Evolutionary conservation across 2,113 vertebrate species (phyloP), one percentile per base, ranked within the genome.

Genomic region (Microcebus lehilahytsara): DNA sequence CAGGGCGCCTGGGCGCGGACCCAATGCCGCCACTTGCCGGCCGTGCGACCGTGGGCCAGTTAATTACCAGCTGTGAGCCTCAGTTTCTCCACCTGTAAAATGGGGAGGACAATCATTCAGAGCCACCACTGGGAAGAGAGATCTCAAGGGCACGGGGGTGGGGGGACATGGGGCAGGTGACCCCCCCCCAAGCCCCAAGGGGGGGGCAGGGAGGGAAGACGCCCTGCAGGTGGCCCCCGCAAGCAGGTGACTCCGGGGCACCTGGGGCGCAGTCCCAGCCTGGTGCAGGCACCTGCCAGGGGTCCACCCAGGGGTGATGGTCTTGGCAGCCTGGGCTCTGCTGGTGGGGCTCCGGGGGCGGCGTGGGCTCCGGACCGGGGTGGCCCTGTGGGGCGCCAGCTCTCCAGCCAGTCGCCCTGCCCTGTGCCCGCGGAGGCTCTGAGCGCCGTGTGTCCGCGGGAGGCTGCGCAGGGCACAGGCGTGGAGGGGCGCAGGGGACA

Each of bases 211-310:
- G 66, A 56, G 49, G 32, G 42, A 83, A 11, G 64, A 37, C 22
- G n/a, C 53, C 25, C 71, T 22, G 30, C 12, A 53, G 32, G 30
- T 23, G 46, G 32, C 4, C 2, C 46, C 16, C 5, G 11, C 12
- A 58, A 85, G 53, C 49, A 42, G n/a, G 66, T 53, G 67, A 75
- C 37, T 32, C 9, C 5, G 1, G 49, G 66, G 56, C 30, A 19
- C 0, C 22, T 9, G 84, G 56, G 42, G 20, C 83, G 49, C 1
- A 2, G 53, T 53, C 53, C 19, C 7, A 25, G 56, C 0, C 0
- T 3, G 49, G 60, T 37, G 9, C 23, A 4, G 2, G 27, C 32
- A 1, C 34, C 51, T 75, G 58, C 13, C 13, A 58, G 64, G 20
- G 32, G 42, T 85, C 42, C 20, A 5, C 42, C 66, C 9, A 27